phyloP scores from a whole-genome alignment of 2,113 vertebrate species.

The Progne subis region DNA sequence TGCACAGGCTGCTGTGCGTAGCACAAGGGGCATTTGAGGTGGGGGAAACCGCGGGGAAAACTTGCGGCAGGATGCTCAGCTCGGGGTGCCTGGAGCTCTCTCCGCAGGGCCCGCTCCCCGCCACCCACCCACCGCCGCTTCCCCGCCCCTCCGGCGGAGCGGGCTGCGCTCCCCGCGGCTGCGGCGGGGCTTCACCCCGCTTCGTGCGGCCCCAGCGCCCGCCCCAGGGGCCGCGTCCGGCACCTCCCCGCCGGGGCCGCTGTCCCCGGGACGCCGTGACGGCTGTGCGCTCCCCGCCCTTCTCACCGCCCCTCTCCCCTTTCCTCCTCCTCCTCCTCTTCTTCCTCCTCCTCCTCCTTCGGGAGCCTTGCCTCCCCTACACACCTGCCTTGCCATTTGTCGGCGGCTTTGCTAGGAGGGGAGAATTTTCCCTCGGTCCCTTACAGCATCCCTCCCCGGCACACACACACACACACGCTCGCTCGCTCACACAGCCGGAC shows the following conservation, averaged over 20 bases:
- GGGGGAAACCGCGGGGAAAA: not conserved
- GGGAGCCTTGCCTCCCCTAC: not conserved
- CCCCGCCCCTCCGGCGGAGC: not conserved
- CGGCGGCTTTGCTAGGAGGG: constrained; percentile 25
- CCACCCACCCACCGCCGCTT: not conserved
- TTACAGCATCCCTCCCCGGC: constrained; percentile 50
- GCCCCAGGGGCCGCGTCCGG: not conserved
- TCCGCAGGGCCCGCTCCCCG: not conserved
- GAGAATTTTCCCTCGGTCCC: constrained; percentile 76
- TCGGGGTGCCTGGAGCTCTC: not conserved
- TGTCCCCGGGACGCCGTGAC: not conserved
- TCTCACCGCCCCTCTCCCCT: not conserved
- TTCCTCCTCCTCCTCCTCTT: not conserved
- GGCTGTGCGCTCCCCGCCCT: not conserved
- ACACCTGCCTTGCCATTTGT: constrained; percentile 51
- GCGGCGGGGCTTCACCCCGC: not conserved
- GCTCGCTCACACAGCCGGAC: not conserved
- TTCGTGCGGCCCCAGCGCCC: not conserved
- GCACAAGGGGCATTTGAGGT: not conserved
- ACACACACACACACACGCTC: not conserved
- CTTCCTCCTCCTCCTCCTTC: not conserved
- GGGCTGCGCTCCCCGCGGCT: not conserved
- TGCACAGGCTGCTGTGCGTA: not conserved
- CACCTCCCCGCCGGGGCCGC: not conserved
- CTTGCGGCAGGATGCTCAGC: not conserved